These are phyloP conservation scores for Enteromius unitaeniatus DNA, from an alignment of 2,797 vertebrate species.

Conservation along the genomic window DNA sequence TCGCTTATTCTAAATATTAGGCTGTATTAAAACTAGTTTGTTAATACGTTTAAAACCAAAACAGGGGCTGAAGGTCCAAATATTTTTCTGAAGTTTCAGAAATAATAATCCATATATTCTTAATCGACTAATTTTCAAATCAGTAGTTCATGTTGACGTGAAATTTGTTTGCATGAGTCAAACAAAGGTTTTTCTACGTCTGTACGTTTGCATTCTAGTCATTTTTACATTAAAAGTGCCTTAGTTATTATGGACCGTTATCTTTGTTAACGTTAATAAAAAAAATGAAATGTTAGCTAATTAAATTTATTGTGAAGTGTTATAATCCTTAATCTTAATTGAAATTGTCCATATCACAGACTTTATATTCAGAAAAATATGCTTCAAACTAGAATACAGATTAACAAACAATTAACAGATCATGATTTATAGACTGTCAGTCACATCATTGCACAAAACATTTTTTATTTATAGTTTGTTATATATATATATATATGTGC, in stretches of 20 bases:
- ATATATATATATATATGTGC: no score
- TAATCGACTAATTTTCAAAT: background rate
- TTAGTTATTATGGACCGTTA: background rate
- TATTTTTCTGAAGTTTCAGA: background rate
- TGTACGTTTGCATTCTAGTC: background rate
- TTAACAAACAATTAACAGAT: background rate
- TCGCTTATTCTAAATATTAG: background rate
- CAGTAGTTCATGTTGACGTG: background rate
- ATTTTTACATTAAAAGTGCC: background rate
- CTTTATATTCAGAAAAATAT: background rate
- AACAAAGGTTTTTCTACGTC: background rate
- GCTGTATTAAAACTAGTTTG: background rate
- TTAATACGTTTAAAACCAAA: background rate
- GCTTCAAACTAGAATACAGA: background rate
- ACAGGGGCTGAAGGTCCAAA: no score
- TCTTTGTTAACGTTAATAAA: no score
- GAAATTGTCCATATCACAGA: background rate
- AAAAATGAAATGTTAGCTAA: no score
- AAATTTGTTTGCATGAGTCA: background rate
- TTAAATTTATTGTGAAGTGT: no score
- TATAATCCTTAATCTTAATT: background rate
- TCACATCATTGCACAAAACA: background rate
- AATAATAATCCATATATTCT: background rate
- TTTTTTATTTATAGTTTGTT: background rate
- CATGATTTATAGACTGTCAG: background rate